Conservation (phyloP, 1,140 invertebrate genomes). For the Brachionus plicatilis region DNA sequence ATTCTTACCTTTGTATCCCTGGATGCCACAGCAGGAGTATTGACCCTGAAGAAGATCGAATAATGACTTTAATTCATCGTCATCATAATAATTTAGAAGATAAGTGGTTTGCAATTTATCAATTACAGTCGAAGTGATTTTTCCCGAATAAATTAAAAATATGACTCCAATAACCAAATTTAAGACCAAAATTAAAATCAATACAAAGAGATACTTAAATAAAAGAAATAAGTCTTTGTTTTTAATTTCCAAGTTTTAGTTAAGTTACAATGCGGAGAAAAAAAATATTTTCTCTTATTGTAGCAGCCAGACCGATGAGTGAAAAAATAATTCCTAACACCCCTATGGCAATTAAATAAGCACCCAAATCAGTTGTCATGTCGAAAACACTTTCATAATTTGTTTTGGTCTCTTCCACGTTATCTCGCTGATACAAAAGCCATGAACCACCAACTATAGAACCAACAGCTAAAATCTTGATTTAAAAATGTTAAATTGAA, state of each 20-base stretch:
- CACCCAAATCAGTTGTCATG: conserved; percentile 11
- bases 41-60: conserved; percentile 24
- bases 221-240: not conserved
- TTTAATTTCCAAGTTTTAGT: not conserved
- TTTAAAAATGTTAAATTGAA: not conserved
- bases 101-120: not conserved
- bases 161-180: conserved; percentile 23
- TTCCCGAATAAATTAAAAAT: conserved; percentile 35
- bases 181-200: not conserved
- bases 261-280: not conserved
- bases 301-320: not conserved
- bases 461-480: not conserved
- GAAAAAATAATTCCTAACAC: conserved; percentile 10
- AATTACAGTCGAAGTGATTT: not conserved
- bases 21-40: conserved; percentile 35
- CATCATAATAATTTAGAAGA: not conserved
- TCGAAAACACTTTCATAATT: conserved; percentile 1
- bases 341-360: conserved; percentile 27
- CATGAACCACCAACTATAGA: conserved; percentile 20
- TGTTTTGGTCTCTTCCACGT: not conserved
- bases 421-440: conserved; percentile 17
- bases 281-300: conserved; percentile 9
- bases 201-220: not conserved
- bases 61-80: not conserved
- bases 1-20: not conserved